A percentile compares a stretch with the other conserved stretches of the same genome.
phyloP scores from a whole-genome alignment of 1,140 invertebrate genomes.

The Drosophila pallidifrons region DNA sequence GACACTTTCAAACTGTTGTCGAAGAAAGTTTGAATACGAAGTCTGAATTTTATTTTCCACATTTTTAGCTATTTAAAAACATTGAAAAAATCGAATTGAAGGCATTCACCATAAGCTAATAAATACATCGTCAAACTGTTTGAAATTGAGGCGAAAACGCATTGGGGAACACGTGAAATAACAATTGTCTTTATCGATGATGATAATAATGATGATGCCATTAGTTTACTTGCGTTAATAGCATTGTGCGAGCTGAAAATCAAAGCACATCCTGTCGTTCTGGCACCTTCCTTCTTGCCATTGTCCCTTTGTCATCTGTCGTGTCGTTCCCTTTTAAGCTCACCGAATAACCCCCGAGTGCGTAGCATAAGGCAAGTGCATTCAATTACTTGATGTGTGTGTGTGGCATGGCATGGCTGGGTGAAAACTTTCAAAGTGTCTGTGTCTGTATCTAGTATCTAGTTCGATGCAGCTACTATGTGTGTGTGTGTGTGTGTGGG shows the following conservation, averaged over 20 bases:
- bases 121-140: not conserved
- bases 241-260: constrained; percentile 68
- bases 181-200: constrained; percentile 16
- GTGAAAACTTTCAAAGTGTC: constrained; percentile 64
- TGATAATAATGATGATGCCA: constrained; percentile 34
- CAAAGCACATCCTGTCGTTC: constrained; percentile 38
- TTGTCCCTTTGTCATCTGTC: not conserved
- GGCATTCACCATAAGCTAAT: not conserved
- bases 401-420: constrained; percentile 28
- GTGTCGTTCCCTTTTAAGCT: not conserved
- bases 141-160: not conserved
- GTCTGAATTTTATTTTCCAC: too few species aligned
- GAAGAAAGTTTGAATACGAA: too few species aligned
- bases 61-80: too few species aligned
- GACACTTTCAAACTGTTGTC: too few species aligned
- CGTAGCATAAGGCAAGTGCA: constrained; percentile 58
- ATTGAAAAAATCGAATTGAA: not conserved
- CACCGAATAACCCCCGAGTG: constrained; percentile 20
- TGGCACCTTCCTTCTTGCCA: constrained; percentile 16
- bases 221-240: constrained; percentile 76
- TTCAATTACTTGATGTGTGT: constrained; percentile 80
- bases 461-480: constrained; percentile 1
- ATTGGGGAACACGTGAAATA: constrained; percentile 12
- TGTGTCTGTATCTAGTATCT: constrained; percentile 18
- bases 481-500: not conserved